Percentiles rank a stretch among this genome's conserved stretches.
Evolutionary conservation across 2,888 invertebrate species (phyloP).

Genomic region (Phyto melanocephala): DNA sequence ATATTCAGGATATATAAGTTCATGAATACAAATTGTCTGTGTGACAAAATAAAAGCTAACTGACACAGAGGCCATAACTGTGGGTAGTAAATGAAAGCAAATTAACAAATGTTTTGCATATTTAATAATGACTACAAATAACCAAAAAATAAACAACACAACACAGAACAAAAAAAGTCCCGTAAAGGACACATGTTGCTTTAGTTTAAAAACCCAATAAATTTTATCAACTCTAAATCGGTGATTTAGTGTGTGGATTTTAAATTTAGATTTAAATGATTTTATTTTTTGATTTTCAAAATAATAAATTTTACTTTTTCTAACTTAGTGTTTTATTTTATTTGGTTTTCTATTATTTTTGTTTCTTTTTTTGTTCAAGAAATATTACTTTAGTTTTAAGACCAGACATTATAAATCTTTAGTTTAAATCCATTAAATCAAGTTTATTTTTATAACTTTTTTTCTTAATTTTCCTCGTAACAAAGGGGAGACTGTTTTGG

Average conservation of each 20-base stretch:
- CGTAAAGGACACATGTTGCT: conserved; percentile 57
- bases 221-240: conserved; percentile 19
- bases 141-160: conserved; percentile 5
- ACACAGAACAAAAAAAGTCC: not conserved
- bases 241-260: conserved; percentile 39
- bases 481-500: conserved; percentile 4
- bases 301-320: conserved; percentile 34
- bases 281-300: conserved; percentile 27
- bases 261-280: conserved; percentile 30
- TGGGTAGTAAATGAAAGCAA: conserved; percentile 52
- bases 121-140: conserved; percentile 64
- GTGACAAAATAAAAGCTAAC: not conserved
- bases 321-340: not conserved
- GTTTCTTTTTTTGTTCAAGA: conserved; percentile 7
- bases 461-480: conserved; percentile 2
- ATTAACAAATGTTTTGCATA: conserved; percentile 67
- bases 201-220: conserved; percentile 28
- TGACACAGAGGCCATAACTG: not conserved
- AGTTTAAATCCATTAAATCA: conserved; percentile 61
- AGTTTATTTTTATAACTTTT: conserved; percentile 41
- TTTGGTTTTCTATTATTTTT: too few species aligned
- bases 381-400: conserved; percentile 47
- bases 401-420: conserved; percentile 64
- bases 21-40: conserved; percentile 41
- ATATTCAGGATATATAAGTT: not conserved